Conservation (phyloP, 2,113 vertebrate species). For the Fregetta grallaria region DNA sequence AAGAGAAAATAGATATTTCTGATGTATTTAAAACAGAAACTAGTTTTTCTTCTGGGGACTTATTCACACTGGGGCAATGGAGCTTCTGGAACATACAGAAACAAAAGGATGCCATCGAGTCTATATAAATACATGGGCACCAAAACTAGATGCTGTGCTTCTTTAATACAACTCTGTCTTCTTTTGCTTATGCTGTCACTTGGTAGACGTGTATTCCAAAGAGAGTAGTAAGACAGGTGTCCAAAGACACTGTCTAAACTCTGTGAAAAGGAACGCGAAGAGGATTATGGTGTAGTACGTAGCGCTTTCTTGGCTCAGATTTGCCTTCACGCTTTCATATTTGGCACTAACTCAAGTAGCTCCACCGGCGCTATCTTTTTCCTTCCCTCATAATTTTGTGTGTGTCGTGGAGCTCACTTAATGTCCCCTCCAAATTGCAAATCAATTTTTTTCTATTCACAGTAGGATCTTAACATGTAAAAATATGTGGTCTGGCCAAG, state of each 20-base stretch:
- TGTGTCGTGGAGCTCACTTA: not conserved
- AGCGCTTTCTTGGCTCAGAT: not conserved
- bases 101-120: fast-evolving
- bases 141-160: not conserved
- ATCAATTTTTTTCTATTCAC: not conserved
- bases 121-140: not conserved
- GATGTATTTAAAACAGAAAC: not conserved
- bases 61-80: not conserved
- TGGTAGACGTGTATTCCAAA: not conserved
- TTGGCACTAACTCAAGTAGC: not conserved
- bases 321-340: not conserved
- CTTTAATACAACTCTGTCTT: not conserved
- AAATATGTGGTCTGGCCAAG: not conserved
- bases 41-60: not conserved
- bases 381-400: not conserved
- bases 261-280: not conserved
- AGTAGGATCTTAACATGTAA: not conserved
- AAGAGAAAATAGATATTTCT: not conserved
- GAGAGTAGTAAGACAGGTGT: not conserved
- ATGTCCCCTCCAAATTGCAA: not conserved
- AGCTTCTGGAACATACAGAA: not conserved
- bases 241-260: not conserved
- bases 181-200: not conserved
- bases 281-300: not conserved
- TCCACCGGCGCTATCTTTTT: not conserved